Evolutionary conservation across 2,888 invertebrate genomes (phyloP), one percentile per base, ranked within the genome.

Genomic region (Caenorhabditis doughertyi): DNA sequence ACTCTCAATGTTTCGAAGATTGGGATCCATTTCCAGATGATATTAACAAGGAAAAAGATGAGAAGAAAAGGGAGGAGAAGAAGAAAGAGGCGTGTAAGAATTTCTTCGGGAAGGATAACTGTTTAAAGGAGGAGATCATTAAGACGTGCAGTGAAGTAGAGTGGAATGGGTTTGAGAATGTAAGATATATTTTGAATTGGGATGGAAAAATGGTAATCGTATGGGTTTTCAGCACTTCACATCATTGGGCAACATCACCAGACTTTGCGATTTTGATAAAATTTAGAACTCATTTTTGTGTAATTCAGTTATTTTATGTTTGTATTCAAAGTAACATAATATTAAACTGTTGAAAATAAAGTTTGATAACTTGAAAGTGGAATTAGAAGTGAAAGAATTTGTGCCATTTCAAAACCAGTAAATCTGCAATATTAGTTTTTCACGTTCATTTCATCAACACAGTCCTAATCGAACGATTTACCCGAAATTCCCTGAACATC

Each of bases 21-120:
- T 76, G 76, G 76, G 76, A 76, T 60, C 76, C 76, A 29, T 76
- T 76, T 21, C 67, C 76, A 42, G 60, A 67, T 21, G 74, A 56
- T 27, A 29, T 51, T 25, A n/a, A 23, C 0, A 23, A 47, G 8
- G 58, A 67, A 27, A 58, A 47, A 11, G 56, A 49, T 23, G 42
- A 58, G 51, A 35, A 35, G 25, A 65, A 44, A 5, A 55, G 55
- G 32, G 64, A 60, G 42, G 72, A 65, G 35, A 27, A 29, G 44
- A 64, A 55, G 35, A 73, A 73, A 23, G 27, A 49, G 53, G 56
- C 56, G 11, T 74, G 74, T 55, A 56, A 74, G 49, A 74, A 56
- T 44, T 67, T 67, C 18, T 76, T 76, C 42, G 76, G 76, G 39
- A 67, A 67, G 29, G 76, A 76, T 29, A 60, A 76, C 42, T 76